A percentile compares a stretch with the other conserved stretches of the same genome.
These are phyloP conservation scores for Heliconius melpomene DNA, from an alignment of 1,140 invertebrate species.

Conservation along the genomic window DNA sequence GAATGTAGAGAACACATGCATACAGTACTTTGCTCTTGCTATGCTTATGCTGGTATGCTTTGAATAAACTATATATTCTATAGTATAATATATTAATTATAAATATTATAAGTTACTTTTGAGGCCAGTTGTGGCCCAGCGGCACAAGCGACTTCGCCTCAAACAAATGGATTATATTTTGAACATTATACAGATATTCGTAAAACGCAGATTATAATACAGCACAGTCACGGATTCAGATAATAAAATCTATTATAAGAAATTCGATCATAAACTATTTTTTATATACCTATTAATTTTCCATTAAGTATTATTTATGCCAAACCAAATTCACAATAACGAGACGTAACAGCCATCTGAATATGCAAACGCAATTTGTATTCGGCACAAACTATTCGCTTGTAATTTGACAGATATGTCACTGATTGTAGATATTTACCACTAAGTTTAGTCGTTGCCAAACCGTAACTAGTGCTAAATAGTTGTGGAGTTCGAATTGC, in stretches of 20 bases:
- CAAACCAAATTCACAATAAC: neutral
- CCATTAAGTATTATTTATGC: neutral
- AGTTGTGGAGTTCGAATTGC: conserved; percentile 9
- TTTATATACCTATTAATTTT: neutral
- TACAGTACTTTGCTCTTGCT: neutral
- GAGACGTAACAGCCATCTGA: neutral
- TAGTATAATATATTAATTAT: neutral
- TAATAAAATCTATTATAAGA: too few species aligned
- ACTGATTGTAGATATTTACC: conserved; percentile 15
- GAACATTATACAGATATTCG: too few species aligned
- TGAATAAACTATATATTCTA: neutral
- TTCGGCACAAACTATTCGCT: conserved; percentile 1
- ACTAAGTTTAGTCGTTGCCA: conserved; percentile 6
- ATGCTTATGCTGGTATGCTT: neutral
- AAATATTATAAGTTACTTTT: neutral
- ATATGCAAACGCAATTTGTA: conserved; percentile 9
- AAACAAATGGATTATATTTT: too few species aligned
- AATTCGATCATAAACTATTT: too few species aligned
- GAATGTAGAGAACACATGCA: neutral
- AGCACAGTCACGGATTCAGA: too few species aligned
- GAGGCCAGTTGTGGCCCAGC: neutral
- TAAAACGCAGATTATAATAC: too few species aligned
- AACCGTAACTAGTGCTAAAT: conserved; percentile 11
- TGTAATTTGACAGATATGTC: conserved; percentile 14
- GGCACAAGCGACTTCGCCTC: too few species aligned